A percentile compares a stretch with the other conserved stretches of the same genome.
phyloP scores from a whole-genome alignment of 2,888 invertebrate genomes.

The Lapara coniferarum region DNA sequence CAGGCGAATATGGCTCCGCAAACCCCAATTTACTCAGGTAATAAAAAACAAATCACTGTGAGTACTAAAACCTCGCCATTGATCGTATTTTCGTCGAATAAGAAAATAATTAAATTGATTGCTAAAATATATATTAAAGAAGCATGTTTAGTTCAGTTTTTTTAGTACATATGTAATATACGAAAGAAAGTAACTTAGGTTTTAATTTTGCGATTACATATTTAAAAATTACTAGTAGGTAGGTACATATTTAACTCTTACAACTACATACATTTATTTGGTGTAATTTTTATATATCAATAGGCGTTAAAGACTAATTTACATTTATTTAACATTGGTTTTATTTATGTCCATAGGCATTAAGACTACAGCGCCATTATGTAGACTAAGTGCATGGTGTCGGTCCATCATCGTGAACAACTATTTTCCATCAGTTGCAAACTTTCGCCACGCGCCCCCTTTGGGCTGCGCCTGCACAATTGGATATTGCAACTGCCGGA shows the following conservation, averaged over 20 bases:
- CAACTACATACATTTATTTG: no score
- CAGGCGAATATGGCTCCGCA: conserved; percentile 50
- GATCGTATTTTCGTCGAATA: background rate
- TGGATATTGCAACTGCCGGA: conserved; percentile 77
- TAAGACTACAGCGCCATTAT: conserved; percentile 54
- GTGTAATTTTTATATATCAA: no score
- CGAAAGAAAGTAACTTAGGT: no score
- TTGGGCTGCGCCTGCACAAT: conserved; percentile 39
- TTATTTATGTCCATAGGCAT: conserved; percentile 61
- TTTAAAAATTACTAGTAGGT: no score
- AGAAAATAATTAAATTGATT: background rate
- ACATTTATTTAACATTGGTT: conserved; percentile 1
- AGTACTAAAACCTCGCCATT: background rate
- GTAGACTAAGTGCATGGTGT: conserved; percentile 68
- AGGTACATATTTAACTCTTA: no score
- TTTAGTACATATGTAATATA: no score
- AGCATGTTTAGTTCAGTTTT: no score
- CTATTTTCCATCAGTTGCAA: conserved; percentile 82
- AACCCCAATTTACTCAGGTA: conserved; percentile 48
- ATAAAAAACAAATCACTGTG: background rate
- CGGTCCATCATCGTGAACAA: conserved; percentile 68
- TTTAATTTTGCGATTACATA: no score
- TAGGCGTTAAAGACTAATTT: no score
- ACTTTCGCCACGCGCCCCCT: conserved; percentile 44
- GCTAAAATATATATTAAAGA: no score